Conservation (phyloP, 2,797 vertebrate genomes). For the Platalea minor region DNA sequence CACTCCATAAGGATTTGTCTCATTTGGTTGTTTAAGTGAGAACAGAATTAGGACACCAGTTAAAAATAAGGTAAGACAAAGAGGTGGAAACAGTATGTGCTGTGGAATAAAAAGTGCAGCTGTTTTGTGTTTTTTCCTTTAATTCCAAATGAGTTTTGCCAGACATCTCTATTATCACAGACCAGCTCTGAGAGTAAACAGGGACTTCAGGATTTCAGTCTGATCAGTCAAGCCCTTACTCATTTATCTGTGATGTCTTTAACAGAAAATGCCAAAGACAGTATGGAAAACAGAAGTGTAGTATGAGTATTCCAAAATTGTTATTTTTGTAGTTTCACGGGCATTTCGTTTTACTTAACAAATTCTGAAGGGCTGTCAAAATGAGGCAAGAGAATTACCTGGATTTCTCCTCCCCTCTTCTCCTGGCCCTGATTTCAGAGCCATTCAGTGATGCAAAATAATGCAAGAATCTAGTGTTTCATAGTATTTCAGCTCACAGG, state of each 20-base stretch:
- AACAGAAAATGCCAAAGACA: not conserved
- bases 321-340: not conserved
- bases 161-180: not conserved
- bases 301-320: not conserved
- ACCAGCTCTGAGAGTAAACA: not conserved
- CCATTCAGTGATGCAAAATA: conserved; percentile 13
- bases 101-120: not conserved
- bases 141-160: not conserved
- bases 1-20: not conserved
- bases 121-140: not conserved
- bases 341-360: not conserved
- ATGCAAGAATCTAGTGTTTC: not conserved
- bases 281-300: not conserved
- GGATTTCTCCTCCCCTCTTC: not conserved
- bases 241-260: not conserved
- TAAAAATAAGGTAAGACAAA: not conserved
- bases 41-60: not conserved
- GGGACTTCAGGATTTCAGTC: not conserved
- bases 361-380: conserved; percentile 36
- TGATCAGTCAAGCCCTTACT: not conserved
- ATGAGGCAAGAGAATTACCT: not conserved
- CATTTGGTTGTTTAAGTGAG: not conserved
- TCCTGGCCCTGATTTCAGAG: conserved; percentile 3
- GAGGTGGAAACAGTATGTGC: not conserved
- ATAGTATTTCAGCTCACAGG: not conserved